Conservation (phyloP, 1,140 invertebrate genomes). For the Leptonema lineaticorne region DNA sequence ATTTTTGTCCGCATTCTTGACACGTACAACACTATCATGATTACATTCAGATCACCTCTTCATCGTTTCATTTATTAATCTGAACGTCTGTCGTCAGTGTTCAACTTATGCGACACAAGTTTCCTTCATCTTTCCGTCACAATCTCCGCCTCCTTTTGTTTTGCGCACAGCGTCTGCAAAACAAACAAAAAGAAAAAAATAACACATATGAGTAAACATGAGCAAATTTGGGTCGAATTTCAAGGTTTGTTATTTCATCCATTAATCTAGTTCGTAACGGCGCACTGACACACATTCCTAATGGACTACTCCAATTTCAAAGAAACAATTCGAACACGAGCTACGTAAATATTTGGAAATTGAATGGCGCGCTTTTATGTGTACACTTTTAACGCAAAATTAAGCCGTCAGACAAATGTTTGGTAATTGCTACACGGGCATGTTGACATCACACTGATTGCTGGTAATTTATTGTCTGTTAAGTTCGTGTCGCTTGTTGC, state of each 20-base stretch:
- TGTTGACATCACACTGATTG: constrained; percentile 15
- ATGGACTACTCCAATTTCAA: not conserved
- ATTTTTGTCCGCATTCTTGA: not conserved
- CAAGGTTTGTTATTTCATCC: not conserved
- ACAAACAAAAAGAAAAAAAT: not conserved
- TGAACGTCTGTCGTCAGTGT: too few relatives aligned
- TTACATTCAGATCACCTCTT: not conserved
- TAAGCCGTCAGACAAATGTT: not conserved
- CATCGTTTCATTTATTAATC: too few relatives aligned
- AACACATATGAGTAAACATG: too few relatives aligned
- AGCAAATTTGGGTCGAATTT: too few relatives aligned
- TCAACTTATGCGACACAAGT: not conserved
- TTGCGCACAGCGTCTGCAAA: too few relatives aligned
- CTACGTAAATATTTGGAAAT: not conserved
- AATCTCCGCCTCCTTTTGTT: too few relatives aligned
- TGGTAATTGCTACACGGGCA: not conserved
- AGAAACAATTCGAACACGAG: not conserved
- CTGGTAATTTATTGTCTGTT: constrained; percentile 32
- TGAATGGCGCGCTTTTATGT: not conserved
- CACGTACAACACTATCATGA: not conserved
- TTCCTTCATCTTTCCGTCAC: not conserved
- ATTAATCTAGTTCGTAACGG: too few relatives aligned
- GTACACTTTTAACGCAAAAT: not conserved
- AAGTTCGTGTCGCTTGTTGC: constrained; percentile 21
- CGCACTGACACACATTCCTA: not conserved